Conservation (phyloP, 2,888 invertebrate species). For the Drosophila sordidula region DNA sequence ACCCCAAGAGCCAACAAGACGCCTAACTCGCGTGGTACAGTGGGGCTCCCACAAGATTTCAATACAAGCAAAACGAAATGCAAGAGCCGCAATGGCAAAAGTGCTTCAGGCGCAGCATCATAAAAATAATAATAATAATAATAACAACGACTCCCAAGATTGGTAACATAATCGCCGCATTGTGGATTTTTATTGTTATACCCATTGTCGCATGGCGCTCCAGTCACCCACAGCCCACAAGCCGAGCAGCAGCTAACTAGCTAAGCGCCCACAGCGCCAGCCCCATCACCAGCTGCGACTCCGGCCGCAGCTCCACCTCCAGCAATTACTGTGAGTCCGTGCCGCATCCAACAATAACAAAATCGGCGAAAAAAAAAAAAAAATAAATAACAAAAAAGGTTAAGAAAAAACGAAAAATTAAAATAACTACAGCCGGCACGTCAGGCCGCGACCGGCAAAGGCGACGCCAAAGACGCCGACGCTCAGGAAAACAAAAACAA, state of each 20-base stretch:
- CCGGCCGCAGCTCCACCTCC: constrained; percentile 11
- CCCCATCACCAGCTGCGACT: constrained; percentile 24
- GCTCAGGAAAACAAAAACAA: constrained; percentile 46
- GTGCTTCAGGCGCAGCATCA: constrained; percentile 9
- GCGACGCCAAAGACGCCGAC: constrained; percentile 36
- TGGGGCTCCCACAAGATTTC: constrained; percentile 40
- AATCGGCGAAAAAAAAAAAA: constrained; percentile 12
- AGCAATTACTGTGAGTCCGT: constrained; percentile 29
- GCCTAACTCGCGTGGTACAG: not conserved
- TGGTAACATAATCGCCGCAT: constrained; percentile 77
- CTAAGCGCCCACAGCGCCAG: constrained; percentile 21
- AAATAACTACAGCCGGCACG: constrained; percentile 55
- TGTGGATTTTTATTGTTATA: constrained; percentile 61
- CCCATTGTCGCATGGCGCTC: constrained; percentile 52
- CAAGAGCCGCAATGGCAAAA: constrained; percentile 2
- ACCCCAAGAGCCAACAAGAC: constrained; percentile 8
- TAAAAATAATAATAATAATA: constrained; percentile 43
- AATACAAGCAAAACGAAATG: constrained; percentile 28
- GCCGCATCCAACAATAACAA: constrained; percentile 48
- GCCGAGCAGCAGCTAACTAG: constrained; percentile 26
- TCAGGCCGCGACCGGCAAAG: constrained; percentile 38
- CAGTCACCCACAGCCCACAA: constrained; percentile 53
- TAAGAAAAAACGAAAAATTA: constrained; percentile 37
- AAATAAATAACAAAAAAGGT: constrained; percentile 17
- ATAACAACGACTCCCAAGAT: constrained; percentile 67